Percentiles rank a stretch among this genome's conserved stretches.
Evolutionary conservation across 2,797 vertebrate species (phyloP).

Genomic region (Sternarchorhynchus goeldii): DNA sequence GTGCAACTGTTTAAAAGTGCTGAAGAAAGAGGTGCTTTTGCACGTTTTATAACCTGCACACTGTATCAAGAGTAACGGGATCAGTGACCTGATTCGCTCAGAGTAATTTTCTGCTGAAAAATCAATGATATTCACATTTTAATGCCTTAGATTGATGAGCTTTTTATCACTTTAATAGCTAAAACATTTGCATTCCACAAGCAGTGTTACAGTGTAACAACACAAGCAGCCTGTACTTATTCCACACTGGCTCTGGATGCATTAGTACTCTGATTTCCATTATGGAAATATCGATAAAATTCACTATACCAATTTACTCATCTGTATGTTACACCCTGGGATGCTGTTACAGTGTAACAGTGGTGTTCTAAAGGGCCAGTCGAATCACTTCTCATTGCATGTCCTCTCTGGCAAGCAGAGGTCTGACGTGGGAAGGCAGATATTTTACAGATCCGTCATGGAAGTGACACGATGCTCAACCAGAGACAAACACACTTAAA

Average conservation of each 20-base stretch:
- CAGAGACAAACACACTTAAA: not conserved
- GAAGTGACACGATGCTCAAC: not conserved
- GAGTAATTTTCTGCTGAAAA: conserved; percentile 18
- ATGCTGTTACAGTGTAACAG: no score
- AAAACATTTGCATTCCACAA: conserved; percentile 6
- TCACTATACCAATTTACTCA: no score
- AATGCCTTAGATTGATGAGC: conserved; percentile 27
- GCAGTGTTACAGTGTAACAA: not conserved
- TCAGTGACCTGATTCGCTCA: conserved; percentile 13
- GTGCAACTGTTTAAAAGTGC: not conserved
- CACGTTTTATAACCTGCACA: conserved; percentile 19
- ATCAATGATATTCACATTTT: conserved; percentile 40
- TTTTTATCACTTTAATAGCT: conserved; percentile 35
- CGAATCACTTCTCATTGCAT: no score
- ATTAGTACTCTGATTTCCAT: no score
- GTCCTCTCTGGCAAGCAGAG: not conserved
- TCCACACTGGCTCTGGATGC: no score
- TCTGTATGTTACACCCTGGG: no score
- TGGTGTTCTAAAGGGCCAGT: no score
- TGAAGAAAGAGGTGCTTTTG: conserved; percentile 6
- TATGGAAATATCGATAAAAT: no score
- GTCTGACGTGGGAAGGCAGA: not conserved
- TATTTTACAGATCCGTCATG: not conserved
- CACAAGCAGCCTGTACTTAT: not conserved
- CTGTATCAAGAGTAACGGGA: conserved; percentile 20